A percentile compares a stretch with the other conserved stretches of the same genome.
phyloP scores from a whole-genome alignment of 2,797 vertebrate genomes.

The Pachyuromys duprasi region DNA sequence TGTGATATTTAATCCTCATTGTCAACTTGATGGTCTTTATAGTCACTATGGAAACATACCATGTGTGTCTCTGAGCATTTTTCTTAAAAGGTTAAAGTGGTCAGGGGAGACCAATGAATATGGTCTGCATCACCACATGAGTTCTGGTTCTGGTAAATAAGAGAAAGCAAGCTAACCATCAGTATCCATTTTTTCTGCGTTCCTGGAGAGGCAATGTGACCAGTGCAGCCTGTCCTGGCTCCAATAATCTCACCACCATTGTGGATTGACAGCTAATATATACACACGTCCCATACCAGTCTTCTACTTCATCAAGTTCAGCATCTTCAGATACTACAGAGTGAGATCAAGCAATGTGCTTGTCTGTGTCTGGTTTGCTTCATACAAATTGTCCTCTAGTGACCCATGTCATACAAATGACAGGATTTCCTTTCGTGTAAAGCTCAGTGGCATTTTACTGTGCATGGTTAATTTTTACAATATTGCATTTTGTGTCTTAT shows the following conservation, averaged over 20 bases:
- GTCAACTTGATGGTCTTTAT: neutral
- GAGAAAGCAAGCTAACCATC: neutral
- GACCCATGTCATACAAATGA: neutral
- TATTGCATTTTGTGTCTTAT: neutral
- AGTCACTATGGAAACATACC: neutral
- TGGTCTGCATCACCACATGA: neutral
- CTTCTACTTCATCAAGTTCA: neutral
- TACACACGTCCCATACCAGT: neutral
- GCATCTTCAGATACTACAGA: neutral
- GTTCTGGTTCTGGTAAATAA: neutral
- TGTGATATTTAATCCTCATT: neutral
- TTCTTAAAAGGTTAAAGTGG: neutral
- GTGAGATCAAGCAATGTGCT: neutral
- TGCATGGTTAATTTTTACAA: neutral
- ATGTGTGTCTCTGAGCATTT: neutral
- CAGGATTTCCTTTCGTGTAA: neutral
- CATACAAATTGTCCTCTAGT: neutral
- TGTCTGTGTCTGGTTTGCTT: neutral
- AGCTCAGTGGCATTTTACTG: neutral
- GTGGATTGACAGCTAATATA: neutral
- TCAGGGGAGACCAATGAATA: neutral
- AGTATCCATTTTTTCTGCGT: no score
- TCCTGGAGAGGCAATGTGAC: neutral
- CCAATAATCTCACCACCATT: neutral
- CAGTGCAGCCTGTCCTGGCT: neutral